These are phyloP conservation scores for Sardina pilchardus DNA, from an alignment of 2,113 vertebrate genomes.

Conservation along the genomic window DNA sequence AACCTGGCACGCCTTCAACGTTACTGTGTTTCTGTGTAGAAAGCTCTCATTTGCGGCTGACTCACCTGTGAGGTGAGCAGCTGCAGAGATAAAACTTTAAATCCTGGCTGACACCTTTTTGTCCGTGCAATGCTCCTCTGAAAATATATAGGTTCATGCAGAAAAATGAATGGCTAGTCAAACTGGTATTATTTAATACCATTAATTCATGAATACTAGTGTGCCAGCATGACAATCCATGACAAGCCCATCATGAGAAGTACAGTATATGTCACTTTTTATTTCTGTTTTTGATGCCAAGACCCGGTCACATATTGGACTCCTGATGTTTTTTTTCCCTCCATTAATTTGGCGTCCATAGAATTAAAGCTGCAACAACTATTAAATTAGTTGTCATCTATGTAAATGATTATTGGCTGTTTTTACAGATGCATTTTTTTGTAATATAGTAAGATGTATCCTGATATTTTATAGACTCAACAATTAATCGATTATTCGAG, in stretches of 20 bases:
- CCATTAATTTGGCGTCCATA: not conserved
- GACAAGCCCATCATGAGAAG: not conserved
- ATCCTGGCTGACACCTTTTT: not conserved
- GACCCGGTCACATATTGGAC: not conserved
- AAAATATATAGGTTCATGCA: not conserved
- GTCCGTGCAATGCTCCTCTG: not conserved
- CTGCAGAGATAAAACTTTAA: not conserved
- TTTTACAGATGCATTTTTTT: too few relatives aligned
- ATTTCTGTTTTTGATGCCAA: not conserved
- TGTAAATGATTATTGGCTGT: too few relatives aligned
- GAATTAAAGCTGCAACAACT: not conserved
- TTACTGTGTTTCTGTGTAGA: not conserved
- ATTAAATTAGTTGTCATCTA: too few relatives aligned
- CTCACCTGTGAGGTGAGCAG: not conserved
- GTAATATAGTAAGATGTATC: too few relatives aligned
- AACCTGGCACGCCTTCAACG: not conserved
- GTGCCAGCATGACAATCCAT: not conserved
- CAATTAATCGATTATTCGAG: too few relatives aligned
- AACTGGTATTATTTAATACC: not conserved
- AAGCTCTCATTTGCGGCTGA: not conserved
- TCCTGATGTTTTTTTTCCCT: not conserved
- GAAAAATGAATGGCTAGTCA: not conserved
- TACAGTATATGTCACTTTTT: not conserved
- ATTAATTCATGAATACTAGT: not conserved
- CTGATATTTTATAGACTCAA: too few relatives aligned